Evolutionary conservation across 2,113 vertebrate genomes (phyloP), one percentile per base, ranked within the genome.

Genomic region (Pyrgilauda ruficollis): DNA sequence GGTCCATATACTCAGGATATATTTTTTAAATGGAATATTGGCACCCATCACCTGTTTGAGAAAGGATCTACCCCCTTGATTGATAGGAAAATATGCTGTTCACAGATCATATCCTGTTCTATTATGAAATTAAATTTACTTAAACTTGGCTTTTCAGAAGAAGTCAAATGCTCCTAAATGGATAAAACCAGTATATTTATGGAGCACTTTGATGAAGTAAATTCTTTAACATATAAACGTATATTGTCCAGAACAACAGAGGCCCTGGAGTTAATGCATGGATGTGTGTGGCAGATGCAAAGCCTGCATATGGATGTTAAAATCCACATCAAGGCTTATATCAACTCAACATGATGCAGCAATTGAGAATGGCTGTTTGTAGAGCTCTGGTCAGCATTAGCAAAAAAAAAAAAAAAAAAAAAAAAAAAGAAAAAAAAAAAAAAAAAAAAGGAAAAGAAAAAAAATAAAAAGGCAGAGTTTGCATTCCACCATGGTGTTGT

Each of bases 321-420:
- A 93, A 94, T 91, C 91, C 89, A 96, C 95, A 93, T 95, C 94
- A 96, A 97, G 94, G 93, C 85, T 88, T 95, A 76, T 90, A 93
- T 91, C 68, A 91, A 21, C 87, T 94, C 89, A 93, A 82, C 78
- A 30, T 89, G 80, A 92, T 75, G 37, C n/a, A 89, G 87, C 70
- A 73, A 44, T 76, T 66, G 73, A 83, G 76, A 85, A 46, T 64
- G 84, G 64, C 74, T 95, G 87, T 92, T 91, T 84, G 43, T 44
- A 94, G 39, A 94, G 87, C 91, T 94, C 94, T 95, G 96, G 94
- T 79, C 89, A 91, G 79, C 92, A 83, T 97, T 97, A 96, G 24
- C 18, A 31, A 74, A 63, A 73, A 67, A 72, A 35, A 22, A 23
- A 13, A 24, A 15, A 22, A 30, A 11, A 35, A 37, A 43, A 46